Evolutionary conservation across 2,888 invertebrate genomes (phyloP).

Genomic region (Belgica antarctica): DNA sequence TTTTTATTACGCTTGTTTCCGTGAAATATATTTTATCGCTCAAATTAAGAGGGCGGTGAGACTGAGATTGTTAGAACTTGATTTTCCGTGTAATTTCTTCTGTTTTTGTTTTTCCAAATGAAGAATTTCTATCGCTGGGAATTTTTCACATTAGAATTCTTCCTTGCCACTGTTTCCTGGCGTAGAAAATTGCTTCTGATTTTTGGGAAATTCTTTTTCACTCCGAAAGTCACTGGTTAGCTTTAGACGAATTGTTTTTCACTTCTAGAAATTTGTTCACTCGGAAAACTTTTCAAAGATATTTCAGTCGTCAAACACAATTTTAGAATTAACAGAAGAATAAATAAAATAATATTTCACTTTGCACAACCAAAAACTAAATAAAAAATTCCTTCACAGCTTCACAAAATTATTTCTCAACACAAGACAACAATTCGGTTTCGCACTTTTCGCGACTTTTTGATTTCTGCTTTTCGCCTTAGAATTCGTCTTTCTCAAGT

Average conservation of each 20-base stretch:
- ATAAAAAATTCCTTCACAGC: no score
- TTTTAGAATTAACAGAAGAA: no score
- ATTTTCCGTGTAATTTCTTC: background rate
- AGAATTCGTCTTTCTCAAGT: background rate
- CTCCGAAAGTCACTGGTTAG: background rate
- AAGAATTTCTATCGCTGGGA: no score
- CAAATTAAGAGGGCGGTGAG: slow-evolving; percentile 2
- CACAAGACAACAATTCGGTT: no score
- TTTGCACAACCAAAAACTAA: no score
- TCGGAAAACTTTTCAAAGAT: background rate
- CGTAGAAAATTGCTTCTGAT: background rate
- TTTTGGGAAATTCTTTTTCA: background rate
- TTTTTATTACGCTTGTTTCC: slow-evolving; percentile 22
- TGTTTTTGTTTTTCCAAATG: background rate
- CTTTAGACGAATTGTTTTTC: background rate
- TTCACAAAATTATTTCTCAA: no score
- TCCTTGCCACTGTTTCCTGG: no score
- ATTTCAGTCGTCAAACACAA: no score
- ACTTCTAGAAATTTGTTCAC: no score
- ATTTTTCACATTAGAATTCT: no score
- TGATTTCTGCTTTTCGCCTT: background rate
- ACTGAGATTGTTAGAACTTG: slow-evolving; percentile 22
- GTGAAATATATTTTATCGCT: slow-evolving; percentile 25
- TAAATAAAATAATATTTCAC: no score
- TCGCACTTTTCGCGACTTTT: background rate